Evolutionary conservation across 2,888 invertebrate genomes (phyloP), one percentile per base, ranked within the genome.

Genomic region (Pseudanteris insignis): DNA sequence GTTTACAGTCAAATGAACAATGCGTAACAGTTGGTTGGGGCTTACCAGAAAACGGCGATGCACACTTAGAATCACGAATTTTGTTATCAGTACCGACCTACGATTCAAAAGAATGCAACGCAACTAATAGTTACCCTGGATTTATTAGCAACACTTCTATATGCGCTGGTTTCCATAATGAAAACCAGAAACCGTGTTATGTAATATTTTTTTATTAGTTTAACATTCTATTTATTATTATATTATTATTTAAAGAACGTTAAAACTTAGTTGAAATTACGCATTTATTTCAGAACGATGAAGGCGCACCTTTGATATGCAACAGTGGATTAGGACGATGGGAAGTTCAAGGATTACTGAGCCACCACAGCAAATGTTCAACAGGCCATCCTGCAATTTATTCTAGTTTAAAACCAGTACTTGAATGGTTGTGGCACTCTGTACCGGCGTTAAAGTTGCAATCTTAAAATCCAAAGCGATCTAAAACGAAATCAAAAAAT

Each of bases 231-330:
- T n/a, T n/a, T n/a, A n/a, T n/a, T n/a, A n/a, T n/a, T n/a, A n/a
- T n/a, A n/a, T n/a, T n/a, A n/a, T n/a, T n/a, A n/a, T n/a, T n/a
- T n/a, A n/a, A n/a, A n/a, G n/a, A n/a, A n/a, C n/a, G n/a, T n/a
- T n/a, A n/a, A n/a, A n/a, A n/a, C n/a, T n/a, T n/a, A n/a, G n/a
- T n/a, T n/a, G n/a, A n/a, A n/a, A n/a, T n/a, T n/a, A n/a, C n/a
- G n/a, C n/a, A n/a, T 18, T 6, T 18, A 18, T 79, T 81, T 40
- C 69, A 88, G 87, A 86, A 86, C 67, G 86, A 87, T 66, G 86
- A 86, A 76, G 87, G 87, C n/a, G 85, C 86, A 11, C 86, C 87
- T 6, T 69, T 88, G 48, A 85, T 87, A 84, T 88, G 88, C 67
- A 81, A 83, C 67, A 83, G 81, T 32, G 83, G 84, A 50, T 78